These are phyloP conservation scores for Cavia aperea DNA, from an alignment of 2,113 vertebrate genomes.

Conservation along the genomic window DNA sequence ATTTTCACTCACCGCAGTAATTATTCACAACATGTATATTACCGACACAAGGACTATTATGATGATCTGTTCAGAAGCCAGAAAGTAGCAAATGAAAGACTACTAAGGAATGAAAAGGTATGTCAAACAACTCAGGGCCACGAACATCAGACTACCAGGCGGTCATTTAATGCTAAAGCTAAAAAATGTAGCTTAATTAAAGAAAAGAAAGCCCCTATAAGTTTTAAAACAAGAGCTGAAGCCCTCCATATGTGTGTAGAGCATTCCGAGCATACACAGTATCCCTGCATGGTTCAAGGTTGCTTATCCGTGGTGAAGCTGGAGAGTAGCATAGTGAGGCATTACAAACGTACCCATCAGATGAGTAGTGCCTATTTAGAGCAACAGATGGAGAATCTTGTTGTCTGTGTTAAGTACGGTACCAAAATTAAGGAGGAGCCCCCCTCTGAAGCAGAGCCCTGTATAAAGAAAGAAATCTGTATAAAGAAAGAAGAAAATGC, in stretches of 20 bases:
- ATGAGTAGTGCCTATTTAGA: slow-evolving; percentile 77
- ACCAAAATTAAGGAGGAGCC: slow-evolving; percentile 74
- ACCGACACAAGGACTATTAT: slow-evolving; percentile 85
- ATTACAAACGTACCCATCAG: slow-evolving; percentile 87
- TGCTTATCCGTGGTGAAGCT: slow-evolving; percentile 91
- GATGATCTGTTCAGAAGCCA: slow-evolving; percentile 77
- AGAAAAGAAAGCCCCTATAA: slow-evolving; percentile 77
- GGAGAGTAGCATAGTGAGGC: slow-evolving; percentile 86
- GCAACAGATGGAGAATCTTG: slow-evolving; percentile 79
- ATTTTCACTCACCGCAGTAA: slow-evolving; percentile 84
- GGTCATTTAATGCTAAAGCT: slow-evolving; percentile 67
- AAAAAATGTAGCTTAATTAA: slow-evolving; percentile 71
- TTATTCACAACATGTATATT: slow-evolving; percentile 88
- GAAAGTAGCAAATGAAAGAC: slow-evolving; percentile 72
- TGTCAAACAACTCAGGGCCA: slow-evolving; percentile 55
- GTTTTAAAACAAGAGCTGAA: slow-evolving; percentile 85
- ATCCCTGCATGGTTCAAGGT: slow-evolving; percentile 93
- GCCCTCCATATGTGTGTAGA: slow-evolving; percentile 94
- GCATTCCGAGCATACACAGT: slow-evolving; percentile 82
- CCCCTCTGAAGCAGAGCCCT: slow-evolving; percentile 56
- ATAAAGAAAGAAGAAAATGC: slow-evolving; percentile 64
- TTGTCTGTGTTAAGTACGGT: slow-evolving; percentile 81
- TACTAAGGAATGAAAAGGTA: slow-evolving; percentile 66
- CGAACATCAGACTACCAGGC: slow-evolving; percentile 69
- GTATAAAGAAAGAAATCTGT: slow-evolving; percentile 66